phyloP scores from a whole-genome alignment of 1,140 invertebrate species.

The Rhopalosiphum maidis region DNA sequence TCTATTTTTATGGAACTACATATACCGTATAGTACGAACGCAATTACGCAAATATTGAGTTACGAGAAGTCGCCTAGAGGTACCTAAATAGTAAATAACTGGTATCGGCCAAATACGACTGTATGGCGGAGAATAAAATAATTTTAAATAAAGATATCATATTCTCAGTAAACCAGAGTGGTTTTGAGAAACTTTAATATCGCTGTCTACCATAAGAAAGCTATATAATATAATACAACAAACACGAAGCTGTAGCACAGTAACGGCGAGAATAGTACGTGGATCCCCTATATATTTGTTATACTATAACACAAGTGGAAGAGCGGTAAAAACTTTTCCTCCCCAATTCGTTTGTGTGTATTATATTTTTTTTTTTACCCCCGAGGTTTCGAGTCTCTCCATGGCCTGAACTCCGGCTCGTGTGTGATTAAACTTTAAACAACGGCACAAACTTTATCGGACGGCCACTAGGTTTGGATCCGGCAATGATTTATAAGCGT shows the following conservation, averaged over 20 bases:
- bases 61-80: background rate
- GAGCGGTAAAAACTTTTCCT: constrained; percentile 19
- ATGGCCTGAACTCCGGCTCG: background rate
- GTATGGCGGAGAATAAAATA: background rate
- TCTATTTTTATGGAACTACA: background rate
- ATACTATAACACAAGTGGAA: background rate
- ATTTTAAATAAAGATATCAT: constrained; percentile 33
- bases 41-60: background rate
- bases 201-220: background rate
- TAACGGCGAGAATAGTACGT: background rate
- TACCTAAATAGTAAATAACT: background rate
- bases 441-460: constrained; percentile 9
- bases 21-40: background rate
- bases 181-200: constrained; percentile 3
- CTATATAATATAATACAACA: background rate
- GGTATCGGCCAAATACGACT: background rate
- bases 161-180: background rate
- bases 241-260: background rate
- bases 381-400: background rate
- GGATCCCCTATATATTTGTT: background rate
- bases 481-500: constrained; percentile 10
- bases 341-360: background rate
- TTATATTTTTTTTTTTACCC: background rate
- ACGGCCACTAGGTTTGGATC: background rate
- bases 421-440: constrained; percentile 23